Percentiles rank a stretch among this genome's conserved stretches.
Evolutionary conservation across 2,797 vertebrate species (phyloP).

Genomic region (Danio aesculapii): DNA sequence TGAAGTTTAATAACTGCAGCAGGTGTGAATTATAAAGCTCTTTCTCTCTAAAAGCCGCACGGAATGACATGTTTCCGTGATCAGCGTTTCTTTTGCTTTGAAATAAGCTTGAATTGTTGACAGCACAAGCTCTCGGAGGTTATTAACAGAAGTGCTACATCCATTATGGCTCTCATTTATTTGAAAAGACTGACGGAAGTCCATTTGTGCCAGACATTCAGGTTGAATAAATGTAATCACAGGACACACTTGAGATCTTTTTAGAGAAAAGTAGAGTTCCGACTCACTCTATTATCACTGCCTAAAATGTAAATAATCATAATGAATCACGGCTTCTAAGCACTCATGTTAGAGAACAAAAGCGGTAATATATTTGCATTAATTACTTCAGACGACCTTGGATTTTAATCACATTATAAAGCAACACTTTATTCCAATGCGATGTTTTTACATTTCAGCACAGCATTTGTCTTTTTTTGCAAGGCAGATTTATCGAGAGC

Average conservation of each 20-base stretch:
- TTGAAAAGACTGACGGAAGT: conserved; percentile 12
- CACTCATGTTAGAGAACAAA: neutral
- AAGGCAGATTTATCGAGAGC: neutral
- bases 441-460: conserved; percentile 5
- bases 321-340: conserved; percentile 5
- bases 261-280: neutral
- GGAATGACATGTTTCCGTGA: neutral
- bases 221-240: conserved; percentile 18
- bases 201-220: conserved; percentile 13
- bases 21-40: neutral
- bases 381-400: neutral
- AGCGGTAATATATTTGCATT: neutral
- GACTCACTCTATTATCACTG: neutral
- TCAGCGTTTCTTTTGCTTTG: neutral
- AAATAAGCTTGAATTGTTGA: neutral
- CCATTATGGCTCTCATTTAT: conserved; percentile 23
- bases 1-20: neutral
- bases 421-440: neutral
- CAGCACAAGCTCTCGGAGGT: neutral
- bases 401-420: neutral
- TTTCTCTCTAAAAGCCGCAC: neutral
- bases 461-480: neutral
- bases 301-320: neutral
- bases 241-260: conserved; percentile 12
- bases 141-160: conserved; percentile 34